These are phyloP conservation scores for Lissonota sp. DNA, from an alignment of 2,888 invertebrate species.

Conservation along the genomic window DNA sequence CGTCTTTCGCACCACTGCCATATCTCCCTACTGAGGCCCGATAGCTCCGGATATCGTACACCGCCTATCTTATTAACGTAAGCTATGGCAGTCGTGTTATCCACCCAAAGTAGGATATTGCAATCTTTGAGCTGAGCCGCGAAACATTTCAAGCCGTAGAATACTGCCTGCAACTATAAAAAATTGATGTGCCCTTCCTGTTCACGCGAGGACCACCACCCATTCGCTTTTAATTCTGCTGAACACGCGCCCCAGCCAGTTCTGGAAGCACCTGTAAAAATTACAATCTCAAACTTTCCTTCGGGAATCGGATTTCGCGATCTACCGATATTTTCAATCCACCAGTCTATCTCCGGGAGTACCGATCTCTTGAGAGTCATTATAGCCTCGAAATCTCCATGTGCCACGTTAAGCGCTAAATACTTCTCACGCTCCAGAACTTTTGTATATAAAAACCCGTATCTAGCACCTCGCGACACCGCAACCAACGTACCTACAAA, in stretches of 20 bases:
- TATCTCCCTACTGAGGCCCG: constrained; percentile 3
- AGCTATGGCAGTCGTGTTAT: constrained; percentile 19
- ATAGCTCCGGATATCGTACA: constrained; percentile 7
- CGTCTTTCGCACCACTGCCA: constrained; percentile 30
- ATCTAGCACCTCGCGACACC: constrained; percentile 51
- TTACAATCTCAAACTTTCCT: neutral
- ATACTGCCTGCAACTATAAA: no score
- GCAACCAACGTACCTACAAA: constrained; percentile 53
- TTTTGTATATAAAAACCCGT: constrained; percentile 55
- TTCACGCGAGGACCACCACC: no score
- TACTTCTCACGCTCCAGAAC: constrained; percentile 43
- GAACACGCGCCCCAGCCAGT: constrained; percentile 13
- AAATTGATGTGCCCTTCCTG: neutral
- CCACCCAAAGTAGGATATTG: no score
- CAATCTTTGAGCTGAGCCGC: no score
- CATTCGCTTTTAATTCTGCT: neutral
- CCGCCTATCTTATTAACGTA: constrained; percentile 23
- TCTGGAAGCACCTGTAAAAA: constrained; percentile 21
- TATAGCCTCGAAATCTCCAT: constrained; percentile 7
- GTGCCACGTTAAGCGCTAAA: constrained; percentile 13
- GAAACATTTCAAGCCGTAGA: no score
- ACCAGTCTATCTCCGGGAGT: constrained; percentile 34
- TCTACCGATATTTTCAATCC: neutral
- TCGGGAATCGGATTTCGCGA: neutral
- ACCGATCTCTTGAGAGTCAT: constrained; percentile 1